Evolutionary conservation across 2,113 vertebrate genomes (phyloP).

Genomic region (Oxyruncus cristatus): DNA sequence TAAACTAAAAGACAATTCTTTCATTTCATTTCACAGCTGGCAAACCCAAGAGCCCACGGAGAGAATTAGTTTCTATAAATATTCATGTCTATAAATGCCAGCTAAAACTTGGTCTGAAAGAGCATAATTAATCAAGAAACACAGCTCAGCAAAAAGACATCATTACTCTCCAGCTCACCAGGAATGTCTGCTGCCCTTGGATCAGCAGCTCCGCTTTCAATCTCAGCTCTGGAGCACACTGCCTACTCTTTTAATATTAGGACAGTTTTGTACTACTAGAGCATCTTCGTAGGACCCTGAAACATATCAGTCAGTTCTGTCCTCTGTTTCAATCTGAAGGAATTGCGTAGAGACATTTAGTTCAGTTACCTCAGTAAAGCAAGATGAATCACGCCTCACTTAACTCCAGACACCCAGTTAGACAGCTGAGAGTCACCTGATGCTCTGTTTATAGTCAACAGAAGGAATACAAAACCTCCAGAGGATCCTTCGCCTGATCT

Average conservation of each 20-base stretch:
- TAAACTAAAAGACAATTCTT: slow-evolving; percentile 20
- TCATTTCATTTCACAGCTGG: slow-evolving; percentile 25
- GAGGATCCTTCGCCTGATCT: neutral
- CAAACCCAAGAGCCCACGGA: neutral
- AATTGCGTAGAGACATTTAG: neutral
- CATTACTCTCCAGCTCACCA: neutral
- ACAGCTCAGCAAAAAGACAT: neutral
- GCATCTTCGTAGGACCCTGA: neutral
- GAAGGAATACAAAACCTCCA: neutral
- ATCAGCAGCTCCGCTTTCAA: neutral
- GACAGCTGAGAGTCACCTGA: neutral
- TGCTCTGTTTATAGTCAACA: neutral
- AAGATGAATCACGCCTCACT: neutral
- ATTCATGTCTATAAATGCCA: neutral
- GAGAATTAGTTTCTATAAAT: slow-evolving; percentile 20
- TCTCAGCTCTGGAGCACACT: neutral
- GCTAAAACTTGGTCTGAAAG: slow-evolving; percentile 15
- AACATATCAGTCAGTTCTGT: neutral
- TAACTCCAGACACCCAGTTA: neutral
- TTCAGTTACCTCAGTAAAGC: neutral
- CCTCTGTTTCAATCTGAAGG: neutral
- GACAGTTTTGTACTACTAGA: neutral
- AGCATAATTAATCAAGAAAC: neutral
- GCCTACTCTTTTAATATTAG: neutral
- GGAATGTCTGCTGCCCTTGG: neutral